Evolutionary conservation across 1,140 invertebrate genomes (phyloP), one percentile per base, ranked within the genome.

Genomic region (Papilio helenus): DNA sequence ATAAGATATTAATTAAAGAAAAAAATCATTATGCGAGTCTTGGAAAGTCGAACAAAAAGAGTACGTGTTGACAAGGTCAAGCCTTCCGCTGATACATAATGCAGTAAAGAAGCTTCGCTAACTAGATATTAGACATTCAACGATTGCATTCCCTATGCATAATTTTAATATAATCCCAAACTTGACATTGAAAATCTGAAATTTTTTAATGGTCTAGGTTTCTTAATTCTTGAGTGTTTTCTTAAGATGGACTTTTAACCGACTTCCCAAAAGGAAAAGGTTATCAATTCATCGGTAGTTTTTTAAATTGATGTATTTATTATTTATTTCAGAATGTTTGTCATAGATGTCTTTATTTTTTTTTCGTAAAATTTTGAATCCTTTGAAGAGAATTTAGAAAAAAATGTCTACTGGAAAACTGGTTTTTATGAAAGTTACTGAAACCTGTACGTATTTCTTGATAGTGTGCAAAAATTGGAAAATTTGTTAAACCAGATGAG

Each of bases 21-120:
- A 29, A n/a, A 49, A 18, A 74, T 8, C 34, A 58, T 20, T 29
- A 68, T 7, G 23, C 23, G 26, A 29, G 20, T 61, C 23, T 61
- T 68, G 61, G 23, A 68, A 18, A 68, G 12, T 68, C 61, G 26
- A 29, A 76, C 51, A 44, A 44, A 76, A 68, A 80, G 58, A 79
- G 18, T 58, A 68, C 51, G 65, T 61, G 18, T 42, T 73, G 72
- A 26, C 79, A 80, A 80, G 79, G 79, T 80, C 79, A 80, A 80
- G 79, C 26, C 26, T 58, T 65, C 23, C 34, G 23, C 61, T 29
- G 46, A 14, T 23, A 39, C 34, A 61, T 61, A 61, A 68, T 68
- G 61, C 61, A 68, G 61, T 68, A 29, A 29, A 68, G 26, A 29
- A 80, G 61, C 49, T 74, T 51, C 16, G 20, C 49, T 46, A n/a